Conservation (phyloP, 2,888 invertebrate genomes). For the Drosophila prostipennis region DNA sequence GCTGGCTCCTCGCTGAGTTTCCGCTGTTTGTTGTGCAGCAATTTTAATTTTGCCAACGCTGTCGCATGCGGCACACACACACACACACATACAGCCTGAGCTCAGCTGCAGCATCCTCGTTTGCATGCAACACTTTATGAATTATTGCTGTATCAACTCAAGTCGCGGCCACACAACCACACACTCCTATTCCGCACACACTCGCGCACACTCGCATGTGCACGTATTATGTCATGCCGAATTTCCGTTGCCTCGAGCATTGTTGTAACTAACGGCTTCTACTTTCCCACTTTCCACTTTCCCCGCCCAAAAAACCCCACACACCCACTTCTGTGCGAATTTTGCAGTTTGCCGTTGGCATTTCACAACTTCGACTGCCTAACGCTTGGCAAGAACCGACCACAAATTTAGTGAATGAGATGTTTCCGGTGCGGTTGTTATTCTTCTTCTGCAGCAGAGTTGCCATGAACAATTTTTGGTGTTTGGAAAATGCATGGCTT, state of each 20-base stretch:
- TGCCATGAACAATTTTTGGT: constrained; percentile 75
- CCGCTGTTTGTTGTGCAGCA: constrained; percentile 80
- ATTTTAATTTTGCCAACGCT: constrained; percentile 78
- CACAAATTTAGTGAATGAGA: constrained; percentile 82
- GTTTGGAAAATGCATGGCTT: constrained; percentile 80
- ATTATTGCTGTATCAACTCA: constrained; percentile 81
- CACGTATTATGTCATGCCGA: constrained; percentile 78
- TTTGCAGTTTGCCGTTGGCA: constrained; percentile 60
- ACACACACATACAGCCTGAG: constrained; percentile 30
- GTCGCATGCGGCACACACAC: constrained; percentile 63
- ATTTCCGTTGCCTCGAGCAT: constrained; percentile 78
- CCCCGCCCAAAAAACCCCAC: neutral
- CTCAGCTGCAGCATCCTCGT: constrained; percentile 77
- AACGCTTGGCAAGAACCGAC: constrained; percentile 73
- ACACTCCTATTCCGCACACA: constrained; percentile 27
- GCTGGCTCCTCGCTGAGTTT: constrained; percentile 67
- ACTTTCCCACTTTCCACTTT: constrained; percentile 2
- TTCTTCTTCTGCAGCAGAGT: constrained; percentile 47
- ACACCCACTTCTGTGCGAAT: constrained; percentile 15
- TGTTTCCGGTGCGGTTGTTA: constrained; percentile 81
- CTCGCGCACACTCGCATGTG: constrained; percentile 55
- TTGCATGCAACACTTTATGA: constrained; percentile 81
- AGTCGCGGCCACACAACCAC: constrained; percentile 73
- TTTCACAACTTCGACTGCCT: constrained; percentile 79
- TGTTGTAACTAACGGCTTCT: constrained; percentile 72